Evolutionary conservation across 37 sponge, comb jelly and placozoan genomes (phyloP), one percentile per base, ranked within the genome.

Genomic region (Corticium candelabrum): DNA sequence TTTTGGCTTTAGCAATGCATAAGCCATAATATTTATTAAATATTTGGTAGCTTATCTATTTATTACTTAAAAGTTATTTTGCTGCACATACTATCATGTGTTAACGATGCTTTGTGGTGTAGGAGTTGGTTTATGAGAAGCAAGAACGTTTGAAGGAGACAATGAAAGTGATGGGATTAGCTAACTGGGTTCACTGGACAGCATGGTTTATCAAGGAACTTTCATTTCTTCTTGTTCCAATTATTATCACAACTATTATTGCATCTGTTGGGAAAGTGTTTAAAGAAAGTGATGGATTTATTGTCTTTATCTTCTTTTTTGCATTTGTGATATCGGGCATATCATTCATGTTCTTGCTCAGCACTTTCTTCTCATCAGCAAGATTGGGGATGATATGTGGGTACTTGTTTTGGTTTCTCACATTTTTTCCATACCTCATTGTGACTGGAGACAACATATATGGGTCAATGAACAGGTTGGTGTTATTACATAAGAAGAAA

Each of bases 121-220:
- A n/a, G 91, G 93, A 93, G 67, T 79, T 93, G 73, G 31, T 70
- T 5, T 29, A 35, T 7, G 73, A 70, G 73, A 70, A 70, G 73
- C 73, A 70, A 32, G 7, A 4, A 4, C 7, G 73, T 29, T 15
- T 95, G 31, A 56, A 86, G 37, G 99, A 97, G 87, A 81, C 90
- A 3, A 91, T 97, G 95, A 82, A 84, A 74, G 93, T 97, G 92
- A 94, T 94, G 94, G 99, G 99, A 30, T 82, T 94, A 2, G 39
- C 62, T 21, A 68, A 84, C 39, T 89, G 90, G 87, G 83, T 87
- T 21, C 80, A 84, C 36, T 93, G 91, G 91, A 35, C 76, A 31
- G 35, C 94, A 29, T 96, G 98, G 98, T 90, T 88, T 43, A 40
- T 89, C 41, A 92, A 96, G 77, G 89, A 92, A 76, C 71, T 90